Evolutionary conservation across 2,797 vertebrate genomes (phyloP).

Genomic region (Tinamus major): DNA sequence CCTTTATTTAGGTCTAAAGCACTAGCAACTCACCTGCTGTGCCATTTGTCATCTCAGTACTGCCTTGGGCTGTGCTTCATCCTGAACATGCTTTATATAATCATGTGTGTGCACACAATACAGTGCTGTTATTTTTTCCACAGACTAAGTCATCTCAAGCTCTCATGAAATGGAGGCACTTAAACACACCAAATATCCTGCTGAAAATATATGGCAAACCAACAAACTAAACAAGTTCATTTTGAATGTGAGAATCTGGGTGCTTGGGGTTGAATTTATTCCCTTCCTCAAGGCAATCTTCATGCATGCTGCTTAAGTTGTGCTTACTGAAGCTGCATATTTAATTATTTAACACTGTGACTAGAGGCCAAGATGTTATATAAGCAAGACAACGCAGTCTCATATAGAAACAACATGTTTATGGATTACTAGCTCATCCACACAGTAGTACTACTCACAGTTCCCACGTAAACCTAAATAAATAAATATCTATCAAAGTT

Average conservation of each 20-base stretch:
- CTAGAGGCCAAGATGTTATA: slow-evolving; percentile 69
- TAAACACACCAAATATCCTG: slow-evolving; percentile 18
- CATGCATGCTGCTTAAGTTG: slow-evolving; percentile 69
- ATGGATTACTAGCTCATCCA: slow-evolving; percentile 18
- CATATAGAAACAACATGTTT: slow-evolving; percentile 4
- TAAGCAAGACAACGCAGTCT: slow-evolving; percentile 41
- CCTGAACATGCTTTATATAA: not conserved
- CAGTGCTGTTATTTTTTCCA: not conserved
- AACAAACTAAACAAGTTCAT: slow-evolving; percentile 37
- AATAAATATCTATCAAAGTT: not conserved
- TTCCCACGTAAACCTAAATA: not conserved
- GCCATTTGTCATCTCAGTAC: not conserved
- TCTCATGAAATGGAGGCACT: slow-evolving; percentile 28
- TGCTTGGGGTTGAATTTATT: slow-evolving; percentile 69
- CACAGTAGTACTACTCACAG: not conserved
- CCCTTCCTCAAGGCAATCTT: slow-evolving; percentile 71
- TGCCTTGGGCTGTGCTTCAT: not conserved
- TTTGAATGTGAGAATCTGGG: slow-evolving; percentile 41
- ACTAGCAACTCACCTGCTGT: not conserved
- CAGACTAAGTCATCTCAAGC: not conserved
- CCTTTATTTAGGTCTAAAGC: not conserved
- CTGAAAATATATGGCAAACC: slow-evolving; percentile 35
- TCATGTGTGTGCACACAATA: not conserved
- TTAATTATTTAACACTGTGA: slow-evolving; percentile 78
- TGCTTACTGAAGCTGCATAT: slow-evolving; percentile 71